Percentiles rank a stretch among this genome's conserved stretches.
Conservation (phyloP, 2,113 vertebrate genomes). For the Henicopernis longicauda region DNA sequence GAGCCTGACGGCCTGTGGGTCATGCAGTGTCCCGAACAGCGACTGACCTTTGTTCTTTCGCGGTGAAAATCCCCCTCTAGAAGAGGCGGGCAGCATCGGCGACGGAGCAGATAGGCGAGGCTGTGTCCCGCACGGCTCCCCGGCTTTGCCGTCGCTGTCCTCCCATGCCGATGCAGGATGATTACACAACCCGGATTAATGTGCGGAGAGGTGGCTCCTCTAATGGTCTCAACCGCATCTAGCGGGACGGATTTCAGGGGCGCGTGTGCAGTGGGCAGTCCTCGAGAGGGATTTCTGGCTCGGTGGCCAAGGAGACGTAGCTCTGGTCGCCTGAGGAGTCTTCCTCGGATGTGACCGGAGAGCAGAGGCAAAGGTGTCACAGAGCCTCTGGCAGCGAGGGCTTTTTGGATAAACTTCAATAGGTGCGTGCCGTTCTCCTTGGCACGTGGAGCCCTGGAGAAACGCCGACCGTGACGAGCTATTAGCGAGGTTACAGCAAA, state of each 20-base stretch:
- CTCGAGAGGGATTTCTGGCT: not conserved
- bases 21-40: not conserved
- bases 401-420: not conserved
- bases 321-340: not conserved
- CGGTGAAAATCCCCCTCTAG: not conserved
- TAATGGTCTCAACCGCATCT: not conserved
- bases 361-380: not conserved
- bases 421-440: not conserved
- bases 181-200: not conserved
- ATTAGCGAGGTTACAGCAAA: not conserved
- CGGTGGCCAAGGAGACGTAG: not conserved
- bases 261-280: not conserved
- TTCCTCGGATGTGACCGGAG: not conserved
- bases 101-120: not conserved
- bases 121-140: not conserved
- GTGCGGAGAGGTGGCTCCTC: not conserved
- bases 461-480: not conserved
- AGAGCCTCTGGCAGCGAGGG: not conserved
- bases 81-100: not conserved
- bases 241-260: not conserved
- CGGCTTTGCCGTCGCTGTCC: accelerated
- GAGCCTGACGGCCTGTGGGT: not conserved
- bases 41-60: not conserved
- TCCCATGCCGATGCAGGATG: not conserved
- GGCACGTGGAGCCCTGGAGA: not conserved